Evolutionary conservation across 92 coral and sea anemone genomes (phyloP).

Genomic region (Parazoanthus darwini): DNA sequence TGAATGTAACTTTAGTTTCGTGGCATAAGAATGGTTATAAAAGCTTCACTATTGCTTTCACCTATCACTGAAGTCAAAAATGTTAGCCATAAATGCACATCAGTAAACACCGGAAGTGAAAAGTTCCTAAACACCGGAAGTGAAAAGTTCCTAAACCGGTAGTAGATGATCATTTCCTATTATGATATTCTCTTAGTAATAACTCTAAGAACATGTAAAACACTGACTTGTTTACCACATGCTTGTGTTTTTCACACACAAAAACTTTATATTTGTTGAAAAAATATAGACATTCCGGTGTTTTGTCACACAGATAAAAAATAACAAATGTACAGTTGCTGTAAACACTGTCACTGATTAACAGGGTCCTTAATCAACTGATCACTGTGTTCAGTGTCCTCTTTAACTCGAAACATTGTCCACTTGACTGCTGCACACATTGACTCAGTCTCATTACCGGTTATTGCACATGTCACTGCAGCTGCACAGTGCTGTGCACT

Average conservation of each 20-base stretch:
- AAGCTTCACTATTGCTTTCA: background rate
- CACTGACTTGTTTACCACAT: background rate
- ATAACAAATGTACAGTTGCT: background rate
- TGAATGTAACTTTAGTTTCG: background rate
- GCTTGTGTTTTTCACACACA: background rate
- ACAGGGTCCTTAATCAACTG: constrained; percentile 14
- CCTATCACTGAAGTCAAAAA: background rate
- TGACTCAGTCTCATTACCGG: constrained; percentile 5
- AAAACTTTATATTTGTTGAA: constrained; percentile 14
- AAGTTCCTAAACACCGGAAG: constrained; percentile 1
- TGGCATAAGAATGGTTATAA: background rate
- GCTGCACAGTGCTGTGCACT: constrained; percentile 21
- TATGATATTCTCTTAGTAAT: no score
- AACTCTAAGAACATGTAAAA: no score
- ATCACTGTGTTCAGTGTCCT: constrained; percentile 10
- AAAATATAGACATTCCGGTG: background rate
- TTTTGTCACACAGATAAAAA: background rate
- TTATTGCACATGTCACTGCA: constrained; percentile 8
- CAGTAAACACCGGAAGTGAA: constrained; percentile 7
- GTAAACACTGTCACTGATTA: constrained; percentile 11
- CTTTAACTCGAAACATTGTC: background rate
- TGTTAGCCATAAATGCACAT: background rate
- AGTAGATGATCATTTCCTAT: background rate
- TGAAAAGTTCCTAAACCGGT: constrained; percentile 18
- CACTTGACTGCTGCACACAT: background rate